Base-by-base conservation (phyloP, 2,113 vertebrate species). In the Microtus ochrogaster region DNA sequence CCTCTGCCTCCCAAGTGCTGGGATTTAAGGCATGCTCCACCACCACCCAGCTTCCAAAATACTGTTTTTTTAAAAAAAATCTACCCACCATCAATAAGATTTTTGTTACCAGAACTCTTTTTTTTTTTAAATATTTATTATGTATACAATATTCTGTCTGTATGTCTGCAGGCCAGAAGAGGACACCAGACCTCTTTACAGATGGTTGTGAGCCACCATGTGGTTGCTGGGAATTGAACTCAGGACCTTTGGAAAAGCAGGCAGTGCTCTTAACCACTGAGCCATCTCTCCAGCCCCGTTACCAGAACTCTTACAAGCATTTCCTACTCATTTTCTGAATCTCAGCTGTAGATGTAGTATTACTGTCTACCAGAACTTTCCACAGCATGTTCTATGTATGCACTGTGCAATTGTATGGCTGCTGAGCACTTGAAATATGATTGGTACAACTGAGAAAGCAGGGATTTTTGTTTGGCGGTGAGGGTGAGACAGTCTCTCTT, bases 41-140 rank as follows among this genome's bases (percentile, higher is more conserved):
- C 55, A 58, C 55, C 55, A 13, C 55, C 17, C 55, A 58, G 17
- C 55, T 58, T 58, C 55, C 55, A 58, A 58, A 58, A 58, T 58
- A 58, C 55, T 58, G 55, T 19, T 87, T 68, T 66, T 39, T 33
- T 70, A 3, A 49, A 3, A 36, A 3, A 49, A 3, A 36, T 58
- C 73, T 47, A 17, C 47, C 24, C 9, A 55, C 12, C 28, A 4
- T 24, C 14, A 89, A 61, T 3, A 91, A 41, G 49, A 49, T 7
- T 93, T 88, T 76, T 84, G 12, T 85, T 89, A 83, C 22, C 63
- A 85, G 30, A 78, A 84, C 33, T 90, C 33, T n/a, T 92, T n/a
- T n/a, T n/a, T n/a, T n/a, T n/a, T n/a, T n/a, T n/a, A n/a, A n/a
- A n/a, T n/a, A n/a, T n/a, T n/a, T n/a, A n/a, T n/a, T n/a, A n/a